These are phyloP conservation scores for Paedocypris sp. DNA, from an alignment of 2,113 vertebrate species.

Conservation along the genomic window DNA sequence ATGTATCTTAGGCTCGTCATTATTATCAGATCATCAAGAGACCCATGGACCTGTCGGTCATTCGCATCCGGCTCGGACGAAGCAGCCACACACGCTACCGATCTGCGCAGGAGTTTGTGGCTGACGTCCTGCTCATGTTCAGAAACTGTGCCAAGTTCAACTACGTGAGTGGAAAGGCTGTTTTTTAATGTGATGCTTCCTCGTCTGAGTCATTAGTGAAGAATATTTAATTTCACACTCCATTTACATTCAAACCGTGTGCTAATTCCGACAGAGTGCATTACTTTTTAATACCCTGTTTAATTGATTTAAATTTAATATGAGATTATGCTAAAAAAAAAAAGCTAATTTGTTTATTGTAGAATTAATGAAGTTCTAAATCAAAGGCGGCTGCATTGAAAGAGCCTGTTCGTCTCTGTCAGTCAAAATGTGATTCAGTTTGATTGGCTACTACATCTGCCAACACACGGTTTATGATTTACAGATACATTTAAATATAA, in stretches of 20 bases:
- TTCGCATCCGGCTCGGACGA: slow-evolving; percentile 77
- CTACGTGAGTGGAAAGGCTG: slow-evolving; percentile 70
- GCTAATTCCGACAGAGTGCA: background rate
- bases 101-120: slow-evolving; percentile 76
- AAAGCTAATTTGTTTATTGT: slow-evolving; percentile 6
- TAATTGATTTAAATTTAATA: slow-evolving; percentile 5
- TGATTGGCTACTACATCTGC: background rate
- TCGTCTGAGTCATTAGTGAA: background rate
- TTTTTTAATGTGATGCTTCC: background rate
- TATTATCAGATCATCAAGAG: slow-evolving; percentile 98
- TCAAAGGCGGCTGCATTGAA: background rate
- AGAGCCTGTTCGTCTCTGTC: background rate
- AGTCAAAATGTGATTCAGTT: background rate
- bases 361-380: slow-evolving; percentile 1
- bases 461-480: too few relatives aligned
- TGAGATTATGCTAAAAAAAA: slow-evolving; percentile 9
- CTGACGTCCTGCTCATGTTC: slow-evolving; percentile 91
- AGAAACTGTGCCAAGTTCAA: slow-evolving; percentile 97
- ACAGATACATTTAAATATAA: too few relatives aligned
- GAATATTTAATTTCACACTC: slow-evolving; percentile 9
- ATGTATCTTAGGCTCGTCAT: slow-evolving; percentile 74
- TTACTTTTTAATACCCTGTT: slow-evolving; percentile 23
- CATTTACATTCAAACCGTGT: background rate
- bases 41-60: slow-evolving; percentile 92
- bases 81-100: slow-evolving; percentile 70